phyloP scores from a whole-genome alignment of 1,140 invertebrate genomes.

The Myzus persicae region DNA sequence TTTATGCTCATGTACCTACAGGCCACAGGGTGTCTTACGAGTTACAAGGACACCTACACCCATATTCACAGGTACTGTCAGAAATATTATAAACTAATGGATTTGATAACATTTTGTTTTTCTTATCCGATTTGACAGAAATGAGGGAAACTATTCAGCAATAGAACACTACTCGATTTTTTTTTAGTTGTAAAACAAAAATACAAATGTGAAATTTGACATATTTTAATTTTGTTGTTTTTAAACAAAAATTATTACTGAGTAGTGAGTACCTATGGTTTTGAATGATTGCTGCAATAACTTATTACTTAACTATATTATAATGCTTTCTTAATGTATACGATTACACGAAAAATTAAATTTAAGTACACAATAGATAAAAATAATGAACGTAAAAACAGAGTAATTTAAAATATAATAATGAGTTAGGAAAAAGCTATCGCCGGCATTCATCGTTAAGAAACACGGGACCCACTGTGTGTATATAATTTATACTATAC shows the following conservation, averaged over 20 bases:
- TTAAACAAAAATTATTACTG: not conserved
- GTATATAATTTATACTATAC: no score
- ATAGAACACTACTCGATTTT: fast-evolving
- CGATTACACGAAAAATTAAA: not conserved
- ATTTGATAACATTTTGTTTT: not conserved
- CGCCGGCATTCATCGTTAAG: not conserved
- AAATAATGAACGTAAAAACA: not conserved
- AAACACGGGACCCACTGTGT: not conserved
- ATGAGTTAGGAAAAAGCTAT: not conserved
- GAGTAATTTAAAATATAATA: not conserved
- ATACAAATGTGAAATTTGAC: not conserved
- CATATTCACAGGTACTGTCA: not conserved
- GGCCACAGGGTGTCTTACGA: not conserved
- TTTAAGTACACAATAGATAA: not conserved
- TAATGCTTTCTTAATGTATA: not conserved
- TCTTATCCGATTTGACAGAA: not conserved
- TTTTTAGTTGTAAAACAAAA: not conserved
- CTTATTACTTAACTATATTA: not conserved
- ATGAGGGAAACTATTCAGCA: not conserved
- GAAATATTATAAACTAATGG: not conserved
- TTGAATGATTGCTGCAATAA: not conserved
- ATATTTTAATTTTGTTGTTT: not conserved
- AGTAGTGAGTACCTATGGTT: not conserved
- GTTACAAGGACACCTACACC: not conserved
- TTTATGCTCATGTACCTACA: not conserved